Evolutionary conservation across 1,140 invertebrate genomes (phyloP).

Genomic region (Ylistrum balloti): DNA sequence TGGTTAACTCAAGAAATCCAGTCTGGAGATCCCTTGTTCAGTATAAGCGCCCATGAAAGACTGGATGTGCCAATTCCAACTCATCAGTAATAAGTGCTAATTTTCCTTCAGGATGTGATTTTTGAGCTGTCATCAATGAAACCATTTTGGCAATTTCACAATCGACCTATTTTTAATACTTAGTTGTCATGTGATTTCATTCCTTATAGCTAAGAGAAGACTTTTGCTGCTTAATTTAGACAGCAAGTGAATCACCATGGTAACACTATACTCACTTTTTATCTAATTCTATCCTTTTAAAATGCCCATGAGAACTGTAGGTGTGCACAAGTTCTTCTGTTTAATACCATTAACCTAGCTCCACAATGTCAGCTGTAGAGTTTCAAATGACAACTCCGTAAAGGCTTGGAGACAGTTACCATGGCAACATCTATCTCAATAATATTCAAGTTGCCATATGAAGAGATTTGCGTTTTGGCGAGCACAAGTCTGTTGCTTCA

Average conservation of each 20-base stretch:
- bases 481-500: not conserved
- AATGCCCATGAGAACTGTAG: slow-evolving; percentile 24
- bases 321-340: slow-evolving; percentile 25
- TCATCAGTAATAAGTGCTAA: too few species aligned
- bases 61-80: too few species aligned
- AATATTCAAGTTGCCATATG: not conserved
- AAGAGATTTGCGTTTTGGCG: not conserved
- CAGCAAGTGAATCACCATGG: not conserved
- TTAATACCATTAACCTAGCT: slow-evolving; percentile 8
- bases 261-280: slow-evolving; percentile 10
- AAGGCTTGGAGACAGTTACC: slow-evolving; percentile 16
- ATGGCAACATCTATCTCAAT: not conserved
- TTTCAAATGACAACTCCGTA: not conserved
- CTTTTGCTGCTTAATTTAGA: not conserved
- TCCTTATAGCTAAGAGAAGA: not conserved
- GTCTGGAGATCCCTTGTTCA: too few species aligned
- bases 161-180: not conserved
- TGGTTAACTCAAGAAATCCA: too few species aligned
- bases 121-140: too few species aligned
- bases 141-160: not conserved
- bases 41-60: too few species aligned
- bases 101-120: too few species aligned
- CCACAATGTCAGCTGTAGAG: not conserved
- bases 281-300: not conserved
- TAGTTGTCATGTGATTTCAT: not conserved